Evolutionary conservation across 2,113 vertebrate species (phyloP).

Genomic region (Tiliqua scincoides): DNA sequence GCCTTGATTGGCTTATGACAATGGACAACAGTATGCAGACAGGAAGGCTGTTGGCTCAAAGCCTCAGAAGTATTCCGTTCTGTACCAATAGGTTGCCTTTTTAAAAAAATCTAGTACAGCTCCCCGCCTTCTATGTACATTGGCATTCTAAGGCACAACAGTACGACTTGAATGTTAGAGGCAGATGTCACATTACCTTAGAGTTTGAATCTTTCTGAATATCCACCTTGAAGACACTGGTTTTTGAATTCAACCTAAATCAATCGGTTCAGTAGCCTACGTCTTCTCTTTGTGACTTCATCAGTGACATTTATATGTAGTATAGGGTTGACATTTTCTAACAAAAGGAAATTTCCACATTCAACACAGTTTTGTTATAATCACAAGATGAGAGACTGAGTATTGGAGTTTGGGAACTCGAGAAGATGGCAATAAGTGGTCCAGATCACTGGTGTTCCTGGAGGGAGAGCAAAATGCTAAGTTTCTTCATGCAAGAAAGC

Average conservation of each 20-base stretch:
- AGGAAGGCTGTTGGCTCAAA: neutral
- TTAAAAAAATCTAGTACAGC: slow-evolving; percentile 44
- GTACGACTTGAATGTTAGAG: slow-evolving; percentile 23
- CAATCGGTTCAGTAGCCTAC: neutral
- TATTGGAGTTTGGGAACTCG: neutral
- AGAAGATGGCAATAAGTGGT: neutral
- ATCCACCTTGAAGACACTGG: neutral
- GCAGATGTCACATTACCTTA: slow-evolving; percentile 3
- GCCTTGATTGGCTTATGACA: neutral
- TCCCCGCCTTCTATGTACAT: neutral
- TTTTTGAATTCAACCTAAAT: neutral
- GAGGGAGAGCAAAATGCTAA: too few species aligned
- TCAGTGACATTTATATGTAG: neutral
- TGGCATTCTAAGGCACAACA: slow-evolving; percentile 28
- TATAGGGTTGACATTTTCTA: neutral
- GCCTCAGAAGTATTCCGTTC: slow-evolving; percentile 27
- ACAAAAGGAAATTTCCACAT: neutral
- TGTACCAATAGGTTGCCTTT: slow-evolving; percentile 2
- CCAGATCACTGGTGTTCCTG: too few species aligned
- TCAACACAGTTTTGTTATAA: neutral
- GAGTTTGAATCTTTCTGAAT: neutral
- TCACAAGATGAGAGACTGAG: neutral
- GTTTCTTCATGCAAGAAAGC: too few species aligned
- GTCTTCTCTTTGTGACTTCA: neutral
- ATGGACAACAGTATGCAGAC: neutral